Conservation (phyloP, 2,888 invertebrate genomes). For the Erannis defoliaria region DNA sequence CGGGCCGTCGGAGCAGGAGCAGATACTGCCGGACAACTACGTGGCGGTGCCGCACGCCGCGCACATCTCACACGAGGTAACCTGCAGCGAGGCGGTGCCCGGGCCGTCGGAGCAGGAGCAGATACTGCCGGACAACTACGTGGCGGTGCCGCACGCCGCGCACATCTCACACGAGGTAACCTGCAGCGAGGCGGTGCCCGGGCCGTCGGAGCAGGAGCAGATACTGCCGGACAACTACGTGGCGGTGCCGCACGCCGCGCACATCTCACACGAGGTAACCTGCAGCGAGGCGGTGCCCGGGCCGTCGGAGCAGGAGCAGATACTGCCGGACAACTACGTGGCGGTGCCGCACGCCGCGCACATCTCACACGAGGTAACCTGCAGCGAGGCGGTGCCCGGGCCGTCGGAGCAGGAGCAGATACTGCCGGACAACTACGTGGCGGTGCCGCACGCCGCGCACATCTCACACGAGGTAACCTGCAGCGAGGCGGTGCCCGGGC, state of each 20-base stretch:
- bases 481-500: slow-evolving; percentile 61
- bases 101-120: slow-evolving; percentile 71
- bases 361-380: slow-evolving; percentile 71
- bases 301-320: slow-evolving; percentile 72
- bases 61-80: slow-evolving; percentile 78
- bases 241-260: slow-evolving; percentile 66
- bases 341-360: slow-evolving; percentile 70
- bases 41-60: slow-evolving; percentile 66
- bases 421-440: slow-evolving; percentile 73
- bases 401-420: slow-evolving; percentile 74
- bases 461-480: slow-evolving; percentile 77
- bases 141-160: slow-evolving; percentile 64
- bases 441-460: slow-evolving; percentile 70
- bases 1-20: slow-evolving; percentile 68
- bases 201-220: slow-evolving; percentile 70
- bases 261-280: slow-evolving; percentile 74
- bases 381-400: slow-evolving; percentile 35
- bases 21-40: slow-evolving; percentile 77
- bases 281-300: slow-evolving; percentile 35
- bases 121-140: slow-evolving; percentile 77
- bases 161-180: slow-evolving; percentile 77
- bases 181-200: slow-evolving; percentile 15
- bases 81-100: neutral
- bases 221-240: slow-evolving; percentile 78
- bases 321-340: slow-evolving; percentile 76